Evolutionary conservation across 2,797 vertebrate species (phyloP).

Genomic region (Danio jaintianensis): DNA sequence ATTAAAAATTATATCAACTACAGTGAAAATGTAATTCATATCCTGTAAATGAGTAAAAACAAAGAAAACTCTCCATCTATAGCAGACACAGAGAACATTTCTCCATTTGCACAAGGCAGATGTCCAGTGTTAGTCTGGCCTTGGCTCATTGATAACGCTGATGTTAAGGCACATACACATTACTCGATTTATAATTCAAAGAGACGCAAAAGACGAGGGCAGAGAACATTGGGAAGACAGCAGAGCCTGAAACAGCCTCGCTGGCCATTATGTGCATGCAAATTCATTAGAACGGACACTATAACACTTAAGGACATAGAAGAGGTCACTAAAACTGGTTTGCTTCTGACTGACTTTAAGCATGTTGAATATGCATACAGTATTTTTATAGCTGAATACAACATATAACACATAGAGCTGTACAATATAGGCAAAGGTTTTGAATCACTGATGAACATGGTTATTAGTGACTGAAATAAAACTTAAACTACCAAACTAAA

Average conservation of each 20-base stretch:
- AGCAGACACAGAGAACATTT: conserved; percentile 68
- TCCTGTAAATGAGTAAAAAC: no score
- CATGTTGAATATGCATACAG: not conserved
- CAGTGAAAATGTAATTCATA: no score
- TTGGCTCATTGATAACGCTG: conserved; percentile 73
- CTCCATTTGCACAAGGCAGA: conserved; percentile 75
- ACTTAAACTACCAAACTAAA: no score
- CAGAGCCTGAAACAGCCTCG: conserved; percentile 13
- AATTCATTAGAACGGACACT: conserved; percentile 36
- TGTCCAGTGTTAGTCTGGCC: conserved; percentile 75
- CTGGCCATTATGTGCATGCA: conserved; percentile 9
- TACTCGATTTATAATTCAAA: conserved; percentile 76
- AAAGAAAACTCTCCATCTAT: not conserved
- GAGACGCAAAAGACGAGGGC: conserved; percentile 60
- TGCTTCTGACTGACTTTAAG: not conserved
- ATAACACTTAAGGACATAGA: conserved; percentile 36
- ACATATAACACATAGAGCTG: no score
- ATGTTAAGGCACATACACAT: conserved; percentile 77
- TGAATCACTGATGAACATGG: no score
- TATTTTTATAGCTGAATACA: no score
- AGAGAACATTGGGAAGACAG: conserved; percentile 52
- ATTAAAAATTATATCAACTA: no score
- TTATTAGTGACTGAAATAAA: no score
- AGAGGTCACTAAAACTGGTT: conserved; percentile 18
- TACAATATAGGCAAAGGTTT: no score